Evolutionary conservation across 2,888 invertebrate genomes (phyloP).

Genomic region (Automeris io): DNA sequence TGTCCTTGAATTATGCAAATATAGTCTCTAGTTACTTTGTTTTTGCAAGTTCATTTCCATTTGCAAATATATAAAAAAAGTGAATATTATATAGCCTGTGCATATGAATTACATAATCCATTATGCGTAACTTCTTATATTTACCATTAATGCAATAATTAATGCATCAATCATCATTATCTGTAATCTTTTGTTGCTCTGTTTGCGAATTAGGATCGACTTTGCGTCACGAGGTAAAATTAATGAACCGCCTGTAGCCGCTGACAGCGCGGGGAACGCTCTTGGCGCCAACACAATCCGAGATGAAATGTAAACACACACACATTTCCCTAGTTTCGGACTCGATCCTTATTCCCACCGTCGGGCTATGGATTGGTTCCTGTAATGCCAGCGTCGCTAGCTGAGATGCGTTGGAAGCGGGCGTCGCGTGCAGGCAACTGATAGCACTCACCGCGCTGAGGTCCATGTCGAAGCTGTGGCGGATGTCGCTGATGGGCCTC

Average conservation of each 20-base stretch:
- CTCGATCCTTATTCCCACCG: neutral
- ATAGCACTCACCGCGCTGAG: constrained; percentile 56
- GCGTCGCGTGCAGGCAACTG: constrained; percentile 8
- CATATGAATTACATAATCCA: too few relatives aligned
- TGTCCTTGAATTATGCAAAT: too few relatives aligned
- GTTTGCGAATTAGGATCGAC: too few relatives aligned
- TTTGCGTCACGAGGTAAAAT: too few relatives aligned
- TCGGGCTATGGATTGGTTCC: neutral
- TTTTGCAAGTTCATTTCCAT: too few relatives aligned
- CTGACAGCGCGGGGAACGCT: too few relatives aligned
- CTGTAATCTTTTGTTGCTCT: neutral
- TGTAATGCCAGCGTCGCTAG: constrained; percentile 12
- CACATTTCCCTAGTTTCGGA: neutral
- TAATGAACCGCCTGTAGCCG: too few relatives aligned
- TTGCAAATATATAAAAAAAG: too few relatives aligned
- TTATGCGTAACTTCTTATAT: too few relatives aligned
- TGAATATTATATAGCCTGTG: too few relatives aligned
- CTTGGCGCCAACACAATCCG: neutral
- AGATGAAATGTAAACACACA: neutral
- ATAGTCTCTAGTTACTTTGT: too few relatives aligned
- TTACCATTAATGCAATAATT: too few relatives aligned
- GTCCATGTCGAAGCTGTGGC: constrained; percentile 63
- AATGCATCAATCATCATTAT: neutral
- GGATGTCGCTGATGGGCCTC: constrained; percentile 58
- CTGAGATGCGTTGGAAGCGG: constrained; percentile 7